A percentile compares a stretch with the other conserved stretches of the same genome.
phyloP scores from a whole-genome alignment of 2,113 vertebrate species.

The Brachyhypopomus gauderio region DNA sequence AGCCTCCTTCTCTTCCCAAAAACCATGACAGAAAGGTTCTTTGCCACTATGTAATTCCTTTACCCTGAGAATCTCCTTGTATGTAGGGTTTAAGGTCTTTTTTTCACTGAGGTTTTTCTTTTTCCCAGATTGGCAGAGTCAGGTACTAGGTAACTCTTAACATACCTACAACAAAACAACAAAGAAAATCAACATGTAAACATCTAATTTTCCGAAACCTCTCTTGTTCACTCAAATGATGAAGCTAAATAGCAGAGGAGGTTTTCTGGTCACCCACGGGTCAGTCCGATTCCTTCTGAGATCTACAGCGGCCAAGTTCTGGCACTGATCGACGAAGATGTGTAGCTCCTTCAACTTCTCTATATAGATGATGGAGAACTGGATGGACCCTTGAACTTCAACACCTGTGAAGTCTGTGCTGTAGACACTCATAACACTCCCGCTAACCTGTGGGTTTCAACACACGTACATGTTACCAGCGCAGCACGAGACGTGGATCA shows the following conservation, averaged over 20 bases:
- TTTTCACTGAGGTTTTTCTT: constrained; percentile 92
- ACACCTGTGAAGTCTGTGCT: constrained; percentile 86
- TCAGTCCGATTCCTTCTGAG: constrained; percentile 88
- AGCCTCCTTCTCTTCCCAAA: background rate
- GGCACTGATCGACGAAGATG: constrained; percentile 87
- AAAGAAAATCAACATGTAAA: background rate
- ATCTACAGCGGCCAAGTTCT: constrained; percentile 85
- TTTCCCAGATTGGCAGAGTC: constrained; percentile 91
- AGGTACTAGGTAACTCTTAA: constrained; percentile 91
- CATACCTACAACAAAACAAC: constrained; percentile 77
- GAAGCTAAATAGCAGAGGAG: background rate
- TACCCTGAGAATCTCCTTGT: constrained; percentile 93
- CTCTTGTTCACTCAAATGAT: background rate
- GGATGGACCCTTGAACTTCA: constrained; percentile 88
- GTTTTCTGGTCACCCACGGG: constrained; percentile 80
- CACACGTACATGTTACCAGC: background rate
- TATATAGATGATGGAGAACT: constrained; percentile 91
- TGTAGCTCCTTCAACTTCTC: constrained; percentile 88
- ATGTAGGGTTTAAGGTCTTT: constrained; percentile 92
- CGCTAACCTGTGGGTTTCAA: constrained; percentile 77
- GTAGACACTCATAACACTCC: constrained; percentile 90
- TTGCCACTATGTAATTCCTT: constrained; percentile 41
- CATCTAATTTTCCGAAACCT: background rate
- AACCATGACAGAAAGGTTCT: background rate
- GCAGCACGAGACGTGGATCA: background rate